phyloP scores from a whole-genome alignment of 2,888 invertebrate genomes.

The Seira ritae region DNA sequence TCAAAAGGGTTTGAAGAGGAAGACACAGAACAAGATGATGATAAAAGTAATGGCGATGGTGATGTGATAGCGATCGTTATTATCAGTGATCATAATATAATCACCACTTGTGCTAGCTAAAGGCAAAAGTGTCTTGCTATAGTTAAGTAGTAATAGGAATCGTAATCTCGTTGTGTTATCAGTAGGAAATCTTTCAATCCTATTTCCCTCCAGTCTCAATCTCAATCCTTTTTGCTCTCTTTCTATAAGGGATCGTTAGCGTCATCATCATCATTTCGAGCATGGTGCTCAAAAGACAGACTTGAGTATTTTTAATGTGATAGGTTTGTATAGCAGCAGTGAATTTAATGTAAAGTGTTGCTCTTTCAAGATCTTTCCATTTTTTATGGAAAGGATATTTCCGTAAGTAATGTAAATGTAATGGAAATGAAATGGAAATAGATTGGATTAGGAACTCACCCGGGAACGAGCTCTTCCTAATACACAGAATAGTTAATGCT shows the following conservation, averaged over 20 bases:
- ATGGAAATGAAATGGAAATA: slow-evolving; percentile 29
- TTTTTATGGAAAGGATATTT: background rate
- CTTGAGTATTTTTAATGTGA: background rate
- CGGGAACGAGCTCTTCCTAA: slow-evolving; percentile 5
- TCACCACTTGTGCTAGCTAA: background rate
- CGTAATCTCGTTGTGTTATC: slow-evolving; percentile 16
- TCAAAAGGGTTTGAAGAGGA: no score
- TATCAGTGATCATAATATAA: background rate
- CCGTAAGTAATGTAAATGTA: background rate
- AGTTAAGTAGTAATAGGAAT: no score
- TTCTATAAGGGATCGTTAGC: background rate
- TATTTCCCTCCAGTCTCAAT: background rate
- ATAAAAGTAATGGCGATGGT: no score
- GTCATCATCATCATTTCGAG: background rate
- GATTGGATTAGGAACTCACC: slow-evolving; percentile 39
- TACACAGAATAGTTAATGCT: no score
- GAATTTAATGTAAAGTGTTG: no score
- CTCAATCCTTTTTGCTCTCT: background rate
- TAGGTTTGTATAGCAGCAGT: no score
- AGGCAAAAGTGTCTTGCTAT: background rate
- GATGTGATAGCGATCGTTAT: background rate
- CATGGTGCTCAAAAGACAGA: background rate
- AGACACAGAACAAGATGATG: background rate
- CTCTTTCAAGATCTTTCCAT: no score
- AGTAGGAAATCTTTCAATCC: slow-evolving; percentile 31